Evolutionary conservation across 1,140 invertebrate genomes (phyloP), one percentile per base, ranked within the genome.

Genomic region (Drosophila aff.): DNA sequence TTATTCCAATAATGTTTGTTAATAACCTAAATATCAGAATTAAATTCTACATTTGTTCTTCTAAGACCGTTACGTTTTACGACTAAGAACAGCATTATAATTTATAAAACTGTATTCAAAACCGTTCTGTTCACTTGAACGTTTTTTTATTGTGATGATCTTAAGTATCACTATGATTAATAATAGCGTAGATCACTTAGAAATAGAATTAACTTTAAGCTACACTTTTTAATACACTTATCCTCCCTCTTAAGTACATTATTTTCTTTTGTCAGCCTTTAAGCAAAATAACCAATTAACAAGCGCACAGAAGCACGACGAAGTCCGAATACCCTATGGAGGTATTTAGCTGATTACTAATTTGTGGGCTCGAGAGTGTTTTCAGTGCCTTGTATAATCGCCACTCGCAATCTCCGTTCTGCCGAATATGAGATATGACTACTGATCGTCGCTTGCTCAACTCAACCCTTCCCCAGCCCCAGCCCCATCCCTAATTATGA

Each of bases 351-450:
- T 46, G 40, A 55, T 38, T 69, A 41, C 64, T 38, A 55, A 71
- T 67, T 68, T 26, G 26, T 16, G 28, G 36, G 41, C 64, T 40
- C 44, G 49, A 11, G 28, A 31, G 13, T 40, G 33, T 23, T 53
- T 36, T 3, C 47, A 53, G 31, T n/a, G 33, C 28, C 36, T 74
- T 61, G 71, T 31, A 47, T 52, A 74, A 61, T 41, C 55, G 13
- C 21, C 38, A 21, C 26, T 73, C 49, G 68, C 21, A 49, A 73
- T 31, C 57, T 41, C 21, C 6, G 53, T 31, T 28, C 31, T 59
- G 55, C 71, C 68, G 23, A 74, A 74, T 74, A 61, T 73, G 67
- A 73, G 53, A 44, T 60, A 73, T 43, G 71, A 73, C 55, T 71
- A 36, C 66, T 61, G 26, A 72, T 71, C 49, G 18, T 31, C 18